phyloP scores from a whole-genome alignment of 2,797 vertebrate genomes.

The Holocentrus rufus region DNA sequence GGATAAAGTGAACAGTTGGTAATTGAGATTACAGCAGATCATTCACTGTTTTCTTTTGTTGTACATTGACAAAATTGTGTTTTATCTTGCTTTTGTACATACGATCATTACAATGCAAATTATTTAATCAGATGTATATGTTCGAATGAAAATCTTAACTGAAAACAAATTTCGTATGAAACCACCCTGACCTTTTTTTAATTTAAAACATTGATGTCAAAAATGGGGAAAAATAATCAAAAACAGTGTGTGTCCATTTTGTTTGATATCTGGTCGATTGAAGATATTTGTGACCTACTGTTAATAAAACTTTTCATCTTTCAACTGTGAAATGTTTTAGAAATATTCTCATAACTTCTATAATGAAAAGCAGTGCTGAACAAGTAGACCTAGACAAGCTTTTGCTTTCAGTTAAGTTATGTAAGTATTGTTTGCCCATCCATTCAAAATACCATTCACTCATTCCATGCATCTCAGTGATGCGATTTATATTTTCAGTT shows the following conservation, averaged over 20 bases:
- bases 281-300: conserved; percentile 68
- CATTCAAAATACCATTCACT: too few species aligned
- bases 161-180: conserved; percentile 49
- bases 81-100: conserved; percentile 58
- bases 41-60: conserved; percentile 57
- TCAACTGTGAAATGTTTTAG: conserved; percentile 66
- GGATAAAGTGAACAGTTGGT: conserved; percentile 39
- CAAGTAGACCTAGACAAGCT: too few species aligned
- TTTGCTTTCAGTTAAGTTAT: too few species aligned
- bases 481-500: too few species aligned
- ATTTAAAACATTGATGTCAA: conserved; percentile 52
- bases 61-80: conserved; percentile 62
- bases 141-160: conserved; percentile 56
- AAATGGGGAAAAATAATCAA: conserved; percentile 32
- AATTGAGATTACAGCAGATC: conserved; percentile 32
- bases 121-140: conserved; percentile 49
- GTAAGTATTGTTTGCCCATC: too few species aligned
- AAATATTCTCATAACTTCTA: not conserved
- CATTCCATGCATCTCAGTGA: too few species aligned
- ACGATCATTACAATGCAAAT: conserved; percentile 26
- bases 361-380: not conserved
- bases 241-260: conserved; percentile 59
- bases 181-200: conserved; percentile 47
- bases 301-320: conserved; percentile 71
- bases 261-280: conserved; percentile 67